phyloP scores from a whole-genome alignment of 2,888 invertebrate species.

The Clanis bilineata region DNA sequence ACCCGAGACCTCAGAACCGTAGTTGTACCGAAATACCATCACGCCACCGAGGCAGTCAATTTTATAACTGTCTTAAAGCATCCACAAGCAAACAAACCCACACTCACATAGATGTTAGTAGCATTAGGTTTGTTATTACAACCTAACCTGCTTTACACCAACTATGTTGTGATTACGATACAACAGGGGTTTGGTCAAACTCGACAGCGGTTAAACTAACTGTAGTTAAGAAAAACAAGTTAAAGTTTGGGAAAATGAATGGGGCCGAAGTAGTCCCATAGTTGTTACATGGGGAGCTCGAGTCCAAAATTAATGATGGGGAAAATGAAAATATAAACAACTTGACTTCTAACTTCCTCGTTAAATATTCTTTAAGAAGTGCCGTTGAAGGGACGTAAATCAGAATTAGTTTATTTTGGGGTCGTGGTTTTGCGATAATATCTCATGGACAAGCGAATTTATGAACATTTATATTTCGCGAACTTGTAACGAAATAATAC shows the following conservation, averaged over 20 bases:
- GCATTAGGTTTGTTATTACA: too few species aligned
- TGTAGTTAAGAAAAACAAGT: slow-evolving; percentile 19
- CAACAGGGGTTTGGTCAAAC: background rate
- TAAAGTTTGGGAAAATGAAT: slow-evolving; percentile 9
- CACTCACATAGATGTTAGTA: too few species aligned
- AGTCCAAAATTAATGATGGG: slow-evolving; percentile 13
- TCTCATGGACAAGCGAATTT: background rate
- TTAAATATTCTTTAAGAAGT: slow-evolving; percentile 1
- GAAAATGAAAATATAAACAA: background rate
- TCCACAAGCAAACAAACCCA: too few species aligned
- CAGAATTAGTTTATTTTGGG: background rate
- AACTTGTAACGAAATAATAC: too few species aligned
- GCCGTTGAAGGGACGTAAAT: background rate
- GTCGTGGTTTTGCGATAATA: background rate
- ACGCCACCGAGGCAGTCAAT: too few species aligned
- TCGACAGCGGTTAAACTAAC: slow-evolving; percentile 17
- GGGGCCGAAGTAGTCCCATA: background rate
- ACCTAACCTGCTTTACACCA: background rate
- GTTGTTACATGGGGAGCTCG: background rate
- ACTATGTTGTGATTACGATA: background rate
- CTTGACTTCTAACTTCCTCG: background rate
- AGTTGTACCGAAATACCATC: too few species aligned
- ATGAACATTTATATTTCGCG: too few species aligned
- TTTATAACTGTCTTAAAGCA: too few species aligned
- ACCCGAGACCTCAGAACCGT: too few species aligned